Base-by-base conservation (phyloP, 2,113 vertebrate species). In the Equus przewalskii region DNA sequence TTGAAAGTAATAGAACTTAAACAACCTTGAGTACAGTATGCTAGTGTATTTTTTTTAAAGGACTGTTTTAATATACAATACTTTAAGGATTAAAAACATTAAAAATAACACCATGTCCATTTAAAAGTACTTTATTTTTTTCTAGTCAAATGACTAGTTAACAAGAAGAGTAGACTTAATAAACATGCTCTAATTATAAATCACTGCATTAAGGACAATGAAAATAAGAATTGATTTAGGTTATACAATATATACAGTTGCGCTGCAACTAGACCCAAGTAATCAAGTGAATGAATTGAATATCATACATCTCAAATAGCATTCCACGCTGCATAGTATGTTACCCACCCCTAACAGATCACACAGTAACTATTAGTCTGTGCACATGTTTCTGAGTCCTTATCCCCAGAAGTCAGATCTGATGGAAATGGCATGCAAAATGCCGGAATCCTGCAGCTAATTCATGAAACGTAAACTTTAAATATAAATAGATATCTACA, bases 191-290 rank as follows among this genome's bases (percentile, higher is more conserved):
- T 98, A 97, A 96, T 99, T 99, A 98, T 98, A 99, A 99, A 99
- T 99, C 99, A 99, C 98, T 98, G 99, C 98, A 98, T 98, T 95
- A 98, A 98, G 98, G 98, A 99, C 98, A 98, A 99, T 98, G 99
- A 99, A 99, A 99, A 99, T 98, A 99, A 98, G 98, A 98, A 96
- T 98, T 98, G 98, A 98, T 98, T 98, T 99, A 98, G 98, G 99
- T 99, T 99, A 98, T 99, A 99, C 98, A 99, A 98, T 98, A 99
- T 99, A 99, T 99, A 99, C 99, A 99, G 99, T 99, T 99, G 99
- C 99, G 99, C 99, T 99, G 99, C 99, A 99, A 99, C 99, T 98
- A 99, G 99, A 99, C 97, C 96, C 98, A 99, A 98, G 98, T 98
- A 98, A 98, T 98, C 22, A 98, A 99, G 96, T 98, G 98, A 99